These are phyloP conservation scores for Cotesia chilonis DNA, from an alignment of 1,140 invertebrate genomes.

Conservation along the genomic window DNA sequence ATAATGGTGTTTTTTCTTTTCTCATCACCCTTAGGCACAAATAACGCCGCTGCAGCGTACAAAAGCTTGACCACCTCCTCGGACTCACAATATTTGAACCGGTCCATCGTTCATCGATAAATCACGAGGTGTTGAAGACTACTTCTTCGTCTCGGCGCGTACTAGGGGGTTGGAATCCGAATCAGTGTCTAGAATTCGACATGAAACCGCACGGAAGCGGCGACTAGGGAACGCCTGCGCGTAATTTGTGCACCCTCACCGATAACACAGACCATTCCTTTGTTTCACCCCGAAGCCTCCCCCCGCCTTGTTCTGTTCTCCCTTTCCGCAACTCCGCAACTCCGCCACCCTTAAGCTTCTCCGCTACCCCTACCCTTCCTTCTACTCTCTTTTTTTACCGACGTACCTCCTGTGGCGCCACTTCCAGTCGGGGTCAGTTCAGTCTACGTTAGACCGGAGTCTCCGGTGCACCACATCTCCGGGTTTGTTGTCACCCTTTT, in stretches of 20 bases:
- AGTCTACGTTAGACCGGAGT: slow-evolving; percentile 51
- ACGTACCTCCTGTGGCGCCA: slow-evolving; percentile 43
- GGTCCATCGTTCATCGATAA: background rate
- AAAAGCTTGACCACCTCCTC: too few species aligned
- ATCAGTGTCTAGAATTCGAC: slow-evolving; percentile 26
- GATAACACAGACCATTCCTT: slow-evolving; percentile 13
- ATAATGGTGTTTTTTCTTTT: too few species aligned
- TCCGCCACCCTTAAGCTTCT: too few species aligned
- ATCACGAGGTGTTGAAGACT: slow-evolving; percentile 5
- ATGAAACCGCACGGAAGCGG: slow-evolving; percentile 18
- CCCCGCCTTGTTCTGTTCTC: background rate
- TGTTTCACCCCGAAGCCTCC: slow-evolving; percentile 7
- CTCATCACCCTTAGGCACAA: too few species aligned
- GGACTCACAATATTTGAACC: too few species aligned
- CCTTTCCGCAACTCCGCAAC: too few species aligned
- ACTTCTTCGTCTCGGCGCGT: background rate
- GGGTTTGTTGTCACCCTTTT: slow-evolving; percentile 5
- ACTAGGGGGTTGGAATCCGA: slow-evolving; percentile 11
- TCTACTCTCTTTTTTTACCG: slow-evolving; percentile 30
- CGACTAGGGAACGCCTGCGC: slow-evolving; percentile 24
- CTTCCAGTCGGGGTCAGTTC: slow-evolving; percentile 53
- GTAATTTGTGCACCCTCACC: slow-evolving; percentile 10
- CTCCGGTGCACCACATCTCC: slow-evolving; percentile 33
- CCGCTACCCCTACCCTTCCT: too few species aligned
- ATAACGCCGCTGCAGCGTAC: too few species aligned